phyloP scores from a whole-genome alignment of 2,888 invertebrate genomes.

The Nephrotoma appendiculata region DNA sequence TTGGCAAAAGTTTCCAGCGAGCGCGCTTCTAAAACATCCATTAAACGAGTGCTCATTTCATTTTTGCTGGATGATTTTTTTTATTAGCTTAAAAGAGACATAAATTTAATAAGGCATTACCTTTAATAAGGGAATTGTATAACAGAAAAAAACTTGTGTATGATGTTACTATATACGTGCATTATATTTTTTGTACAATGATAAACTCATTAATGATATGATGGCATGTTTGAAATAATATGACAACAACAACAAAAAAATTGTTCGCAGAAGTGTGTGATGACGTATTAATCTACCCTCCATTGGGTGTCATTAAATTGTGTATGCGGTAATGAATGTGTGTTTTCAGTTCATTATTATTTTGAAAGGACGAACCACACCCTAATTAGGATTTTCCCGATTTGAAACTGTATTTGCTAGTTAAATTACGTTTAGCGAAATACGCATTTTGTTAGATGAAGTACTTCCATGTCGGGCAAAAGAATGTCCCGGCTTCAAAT shows the following conservation, averaged over 20 bases:
- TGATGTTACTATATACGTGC: not conserved
- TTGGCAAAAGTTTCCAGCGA: not conserved
- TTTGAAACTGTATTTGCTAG: no score
- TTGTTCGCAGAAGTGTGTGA: not conserved
- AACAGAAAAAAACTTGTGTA: not conserved
- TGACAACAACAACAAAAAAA: not conserved
- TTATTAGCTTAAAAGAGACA: not conserved
- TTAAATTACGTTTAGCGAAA: no score
- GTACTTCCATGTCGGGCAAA: no score
- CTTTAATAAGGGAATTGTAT: not conserved
- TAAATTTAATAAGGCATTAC: not conserved
- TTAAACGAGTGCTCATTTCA: not conserved
- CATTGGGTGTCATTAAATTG: not conserved
- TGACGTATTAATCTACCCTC: not conserved
- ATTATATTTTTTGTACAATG: not conserved
- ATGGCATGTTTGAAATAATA: not conserved
- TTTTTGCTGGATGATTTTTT: not conserved
- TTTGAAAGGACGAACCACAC: not conserved
- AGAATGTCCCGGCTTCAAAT: no score
- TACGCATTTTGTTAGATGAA: no score
- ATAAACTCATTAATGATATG: not conserved
- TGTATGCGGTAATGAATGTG: not conserved
- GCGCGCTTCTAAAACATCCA: not conserved
- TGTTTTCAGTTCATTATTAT: not conserved
- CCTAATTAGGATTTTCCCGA: not conserved